phyloP scores from a whole-genome alignment of 2,113 vertebrate species.

The Oreochromis tanganicae region DNA sequence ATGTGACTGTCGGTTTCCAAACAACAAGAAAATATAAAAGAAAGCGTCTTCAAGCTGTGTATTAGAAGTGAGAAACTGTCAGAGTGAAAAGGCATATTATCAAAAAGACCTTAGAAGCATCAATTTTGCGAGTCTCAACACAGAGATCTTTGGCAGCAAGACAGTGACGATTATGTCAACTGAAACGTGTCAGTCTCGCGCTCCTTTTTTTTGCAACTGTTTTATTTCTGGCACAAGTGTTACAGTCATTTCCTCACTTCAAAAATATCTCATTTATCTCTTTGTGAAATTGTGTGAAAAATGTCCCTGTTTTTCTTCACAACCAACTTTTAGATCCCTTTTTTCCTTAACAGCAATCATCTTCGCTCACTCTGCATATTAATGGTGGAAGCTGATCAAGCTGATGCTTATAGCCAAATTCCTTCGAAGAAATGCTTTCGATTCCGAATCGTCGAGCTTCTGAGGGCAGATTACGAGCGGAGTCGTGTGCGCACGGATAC shows the following conservation, averaged over 20 bases:
- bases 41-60: not conserved
- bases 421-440: not conserved
- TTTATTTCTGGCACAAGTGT: not conserved
- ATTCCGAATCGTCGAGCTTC: not conserved
- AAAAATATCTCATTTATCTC: not conserved
- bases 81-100: not conserved
- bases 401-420: not conserved
- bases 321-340: not conserved
- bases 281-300: not conserved
- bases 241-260: not conserved
- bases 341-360: not conserved
- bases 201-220: not conserved
- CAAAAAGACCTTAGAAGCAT: not conserved
- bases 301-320: not conserved
- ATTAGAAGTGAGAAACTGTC: not conserved
- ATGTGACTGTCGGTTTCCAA: not conserved
- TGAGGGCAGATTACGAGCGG: not conserved
- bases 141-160: not conserved
- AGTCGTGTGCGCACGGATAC: not conserved
- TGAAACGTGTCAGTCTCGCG: slow-evolving; percentile 8
- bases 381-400: not conserved
- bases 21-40: not conserved
- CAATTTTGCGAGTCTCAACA: not conserved
- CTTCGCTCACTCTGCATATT: not conserved
- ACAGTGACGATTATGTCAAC: not conserved